Evolutionary conservation across 2,113 vertebrate species (phyloP).

Genomic region (Caranx ignobilis): DNA sequence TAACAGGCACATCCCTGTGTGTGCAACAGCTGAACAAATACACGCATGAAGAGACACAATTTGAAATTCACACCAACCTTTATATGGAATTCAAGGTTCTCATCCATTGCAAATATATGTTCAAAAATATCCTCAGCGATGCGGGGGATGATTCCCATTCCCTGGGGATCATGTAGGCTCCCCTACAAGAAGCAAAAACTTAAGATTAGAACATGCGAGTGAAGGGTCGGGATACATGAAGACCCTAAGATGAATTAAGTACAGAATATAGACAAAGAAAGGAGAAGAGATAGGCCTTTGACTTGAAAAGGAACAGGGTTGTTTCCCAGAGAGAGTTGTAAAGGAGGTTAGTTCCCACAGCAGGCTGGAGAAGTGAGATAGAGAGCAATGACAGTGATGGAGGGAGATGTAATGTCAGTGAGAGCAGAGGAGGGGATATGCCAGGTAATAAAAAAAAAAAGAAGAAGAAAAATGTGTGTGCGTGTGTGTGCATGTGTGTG

Average conservation of each 20-base stretch:
- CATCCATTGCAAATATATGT: slow-evolving; percentile 96
- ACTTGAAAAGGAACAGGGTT: slow-evolving; percentile 50
- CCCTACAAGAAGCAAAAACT: slow-evolving; percentile 80
- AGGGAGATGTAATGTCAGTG: slow-evolving; percentile 42
- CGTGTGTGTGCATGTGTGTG: slow-evolving; percentile 4
- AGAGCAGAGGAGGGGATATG: slow-evolving; percentile 9
- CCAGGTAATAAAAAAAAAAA: background rate
- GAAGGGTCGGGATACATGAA: slow-evolving; percentile 33
- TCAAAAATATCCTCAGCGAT: slow-evolving; percentile 95
- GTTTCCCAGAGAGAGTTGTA: slow-evolving; percentile 52
- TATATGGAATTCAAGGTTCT: slow-evolving; percentile 96
- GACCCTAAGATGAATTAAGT: slow-evolving; percentile 39
- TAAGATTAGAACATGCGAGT: slow-evolving; percentile 12
- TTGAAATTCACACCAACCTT: slow-evolving; percentile 83
- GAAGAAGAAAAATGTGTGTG: background rate
- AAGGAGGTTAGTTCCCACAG: slow-evolving; percentile 59
- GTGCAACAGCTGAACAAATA: background rate
- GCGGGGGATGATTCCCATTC: slow-evolving; percentile 95
- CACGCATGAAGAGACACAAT: background rate
- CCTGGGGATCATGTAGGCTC: slow-evolving; percentile 90
- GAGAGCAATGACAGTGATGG: slow-evolving; percentile 54
- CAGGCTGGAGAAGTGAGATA: slow-evolving; percentile 42
- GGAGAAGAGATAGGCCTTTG: slow-evolving; percentile 32
- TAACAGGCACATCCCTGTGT: background rate
- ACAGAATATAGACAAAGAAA: slow-evolving; percentile 15